A percentile compares a stretch with the other conserved stretches of the same genome.
phyloP scores from a whole-genome alignment of 1,140 invertebrate species.

The Drosophila ficusphila region DNA sequence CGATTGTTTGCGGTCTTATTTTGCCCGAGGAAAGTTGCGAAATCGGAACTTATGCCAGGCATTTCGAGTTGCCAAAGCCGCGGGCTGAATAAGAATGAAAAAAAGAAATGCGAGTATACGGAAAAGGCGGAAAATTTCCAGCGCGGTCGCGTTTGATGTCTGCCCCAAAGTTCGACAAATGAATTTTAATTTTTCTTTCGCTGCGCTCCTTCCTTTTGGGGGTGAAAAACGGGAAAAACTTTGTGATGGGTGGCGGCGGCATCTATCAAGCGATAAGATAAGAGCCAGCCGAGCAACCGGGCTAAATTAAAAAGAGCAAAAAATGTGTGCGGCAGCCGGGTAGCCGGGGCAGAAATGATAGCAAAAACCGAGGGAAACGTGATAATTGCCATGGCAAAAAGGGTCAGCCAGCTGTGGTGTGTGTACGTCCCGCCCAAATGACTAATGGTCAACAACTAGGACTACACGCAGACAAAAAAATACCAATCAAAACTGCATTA shows the following conservation, averaged over 20 bases:
- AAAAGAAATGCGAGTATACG: too few relatives aligned
- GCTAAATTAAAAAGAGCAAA: constrained; percentile 50
- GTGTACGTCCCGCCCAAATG: constrained; percentile 51
- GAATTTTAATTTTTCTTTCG: constrained; percentile 67
- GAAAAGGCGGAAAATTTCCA: constrained; percentile 25
- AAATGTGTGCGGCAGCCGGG: constrained; percentile 18
- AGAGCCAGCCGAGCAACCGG: constrained; percentile 29
- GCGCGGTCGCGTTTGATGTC: constrained; percentile 56
- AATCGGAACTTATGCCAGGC: constrained; percentile 63
- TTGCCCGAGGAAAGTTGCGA: constrained; percentile 35
- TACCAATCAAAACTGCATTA: not conserved
- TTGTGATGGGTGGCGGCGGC: constrained; percentile 37
- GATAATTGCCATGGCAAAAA: constrained; percentile 77
- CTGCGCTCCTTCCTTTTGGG: constrained; percentile 43
- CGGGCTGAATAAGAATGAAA: constrained; percentile 28
- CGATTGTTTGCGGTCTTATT: constrained; percentile 58
- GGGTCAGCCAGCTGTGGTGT: constrained; percentile 62
- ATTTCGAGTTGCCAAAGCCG: constrained; percentile 36
- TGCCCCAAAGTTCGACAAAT: constrained; percentile 53
- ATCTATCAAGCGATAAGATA: constrained; percentile 58
- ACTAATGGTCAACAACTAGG: constrained; percentile 67
- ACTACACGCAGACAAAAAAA: constrained; percentile 15
- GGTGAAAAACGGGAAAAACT: constrained; percentile 36
- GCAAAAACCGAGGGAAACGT: constrained; percentile 53
- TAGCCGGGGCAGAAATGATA: constrained; percentile 33